These are phyloP conservation scores for Erannis defoliaria DNA, from an alignment of 2,888 invertebrate genomes.

Conservation along the genomic window DNA sequence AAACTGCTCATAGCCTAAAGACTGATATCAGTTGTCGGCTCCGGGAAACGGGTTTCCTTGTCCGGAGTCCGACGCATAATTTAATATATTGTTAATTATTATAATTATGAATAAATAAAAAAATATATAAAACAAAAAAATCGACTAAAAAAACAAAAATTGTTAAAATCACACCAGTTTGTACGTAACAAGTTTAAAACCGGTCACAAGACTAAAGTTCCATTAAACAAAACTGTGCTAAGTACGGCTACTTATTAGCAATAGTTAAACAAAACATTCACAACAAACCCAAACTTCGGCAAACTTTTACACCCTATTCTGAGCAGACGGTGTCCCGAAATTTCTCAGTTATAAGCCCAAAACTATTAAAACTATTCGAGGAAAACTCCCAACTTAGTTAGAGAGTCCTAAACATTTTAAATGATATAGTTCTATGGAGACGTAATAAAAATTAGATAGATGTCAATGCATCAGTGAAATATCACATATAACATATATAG, in stretches of 20 bases:
- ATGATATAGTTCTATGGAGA: background rate
- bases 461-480: background rate
- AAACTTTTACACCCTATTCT: slow-evolving; percentile 18
- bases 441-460: background rate
- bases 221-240: slow-evolving; percentile 4
- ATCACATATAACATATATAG: background rate
- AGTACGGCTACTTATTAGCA: slow-evolving; percentile 7
- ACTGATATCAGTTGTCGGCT: too few relatives aligned
- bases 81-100: too few relatives aligned
- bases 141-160: too few relatives aligned
- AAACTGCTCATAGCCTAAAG: too few relatives aligned
- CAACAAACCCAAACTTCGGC: slow-evolving; percentile 9
- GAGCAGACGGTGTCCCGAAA: slow-evolving; percentile 16
- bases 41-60: too few relatives aligned
- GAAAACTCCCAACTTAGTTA: slow-evolving; percentile 8
- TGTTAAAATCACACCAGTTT: too few relatives aligned
- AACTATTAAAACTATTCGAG: slow-evolving; percentile 23
- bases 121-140: too few relatives aligned
- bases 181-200: too few relatives aligned
- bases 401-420: background rate
- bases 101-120: too few relatives aligned
- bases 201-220: slow-evolving; percentile 1
- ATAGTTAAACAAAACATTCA: slow-evolving; percentile 10
- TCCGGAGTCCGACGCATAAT: too few relatives aligned
- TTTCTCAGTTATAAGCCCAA: slow-evolving; percentile 10